phyloP scores from a whole-genome alignment of 2,113 vertebrate species.

The Saguinus midas region DNA sequence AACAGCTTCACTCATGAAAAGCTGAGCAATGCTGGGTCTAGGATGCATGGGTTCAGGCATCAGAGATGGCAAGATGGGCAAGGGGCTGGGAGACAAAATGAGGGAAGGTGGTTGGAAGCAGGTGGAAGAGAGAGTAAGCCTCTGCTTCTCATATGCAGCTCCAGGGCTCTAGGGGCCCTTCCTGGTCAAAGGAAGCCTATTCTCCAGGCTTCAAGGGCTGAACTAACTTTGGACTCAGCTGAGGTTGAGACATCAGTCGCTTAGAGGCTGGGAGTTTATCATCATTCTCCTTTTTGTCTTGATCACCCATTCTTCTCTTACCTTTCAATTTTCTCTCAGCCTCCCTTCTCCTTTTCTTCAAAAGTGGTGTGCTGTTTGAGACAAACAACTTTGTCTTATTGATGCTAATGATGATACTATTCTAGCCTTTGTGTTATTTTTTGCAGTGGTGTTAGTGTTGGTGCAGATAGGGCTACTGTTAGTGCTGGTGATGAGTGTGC shows the following conservation, averaged over 20 bases:
- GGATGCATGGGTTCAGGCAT: not conserved
- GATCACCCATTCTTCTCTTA: not conserved
- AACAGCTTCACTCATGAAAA: not conserved
- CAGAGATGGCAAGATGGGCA: not conserved
- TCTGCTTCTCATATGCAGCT: not conserved
- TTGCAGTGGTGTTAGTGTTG: not conserved
- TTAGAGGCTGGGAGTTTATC: not conserved
- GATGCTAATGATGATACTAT: not conserved
- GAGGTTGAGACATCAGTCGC: not conserved
- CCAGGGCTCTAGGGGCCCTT: fast-evolving
- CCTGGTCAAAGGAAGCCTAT: too few relatives aligned
- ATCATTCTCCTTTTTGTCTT: not conserved
- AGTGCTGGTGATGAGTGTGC: not conserved
- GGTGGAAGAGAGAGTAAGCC: not conserved
- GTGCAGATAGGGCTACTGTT: not conserved
- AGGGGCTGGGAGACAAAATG: not conserved
- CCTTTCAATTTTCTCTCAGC: not conserved
- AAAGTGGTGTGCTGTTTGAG: not conserved
- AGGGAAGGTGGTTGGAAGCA: not conserved
- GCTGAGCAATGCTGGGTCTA: fast-evolving
- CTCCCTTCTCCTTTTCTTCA: not conserved
- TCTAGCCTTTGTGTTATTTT: not conserved
- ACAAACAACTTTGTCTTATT: not conserved
- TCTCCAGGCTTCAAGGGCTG: not conserved
- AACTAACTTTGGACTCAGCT: not conserved